phyloP scores from a whole-genome alignment of 2,888 invertebrate genomes.

The Mimas tiliae region DNA sequence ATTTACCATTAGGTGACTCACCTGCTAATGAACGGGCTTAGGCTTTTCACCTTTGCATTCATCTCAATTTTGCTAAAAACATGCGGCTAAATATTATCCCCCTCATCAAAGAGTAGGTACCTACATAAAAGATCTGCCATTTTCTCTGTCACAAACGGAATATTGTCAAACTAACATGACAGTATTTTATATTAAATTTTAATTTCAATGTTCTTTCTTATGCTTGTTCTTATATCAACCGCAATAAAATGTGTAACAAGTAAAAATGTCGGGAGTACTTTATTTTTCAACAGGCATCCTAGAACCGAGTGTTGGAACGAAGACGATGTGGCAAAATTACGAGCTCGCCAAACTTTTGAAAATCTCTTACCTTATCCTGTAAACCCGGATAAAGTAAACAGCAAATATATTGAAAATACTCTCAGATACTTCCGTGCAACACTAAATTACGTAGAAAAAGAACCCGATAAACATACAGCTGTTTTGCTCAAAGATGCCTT shows the following conservation, averaged over 20 bases:
- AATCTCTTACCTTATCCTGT: constrained; percentile 54
- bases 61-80: no score
- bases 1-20: no score
- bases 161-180: constrained; percentile 36
- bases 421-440: constrained; percentile 61
- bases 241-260: constrained; percentile 43
- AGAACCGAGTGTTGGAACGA: constrained; percentile 64
- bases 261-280: constrained; percentile 62
- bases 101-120: no score
- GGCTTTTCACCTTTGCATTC: no score
- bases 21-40: no score
- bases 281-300: constrained; percentile 57
- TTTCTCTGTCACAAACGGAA: constrained; percentile 7
- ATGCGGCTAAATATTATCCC: no score
- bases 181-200: constrained; percentile 35
- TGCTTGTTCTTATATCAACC: constrained; percentile 54
- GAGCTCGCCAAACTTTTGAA: constrained; percentile 67
- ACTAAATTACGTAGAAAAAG: constrained; percentile 47
- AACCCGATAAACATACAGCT: constrained; percentile 45
- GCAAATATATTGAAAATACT: constrained; percentile 56
- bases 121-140: no score
- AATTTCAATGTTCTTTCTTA: constrained; percentile 65
- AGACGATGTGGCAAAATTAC: constrained; percentile 65
- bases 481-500: constrained; percentile 61
- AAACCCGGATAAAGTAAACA: constrained; percentile 60